Conservation (phyloP, 2,888 invertebrate species). For the Napeogenes inachia region DNA sequence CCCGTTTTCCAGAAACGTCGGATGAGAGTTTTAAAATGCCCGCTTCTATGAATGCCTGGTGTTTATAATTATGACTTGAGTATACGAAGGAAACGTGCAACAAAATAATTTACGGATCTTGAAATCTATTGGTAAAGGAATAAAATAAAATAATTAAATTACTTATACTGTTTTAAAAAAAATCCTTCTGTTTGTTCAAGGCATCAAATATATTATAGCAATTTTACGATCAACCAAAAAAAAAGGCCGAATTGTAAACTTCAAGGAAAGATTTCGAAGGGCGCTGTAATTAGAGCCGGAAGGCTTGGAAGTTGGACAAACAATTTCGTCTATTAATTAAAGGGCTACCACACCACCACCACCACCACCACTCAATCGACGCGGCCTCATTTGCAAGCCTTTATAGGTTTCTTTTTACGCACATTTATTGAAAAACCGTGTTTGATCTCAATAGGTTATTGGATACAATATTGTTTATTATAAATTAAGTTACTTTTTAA, state of each 20-base stretch:
- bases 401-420: slow-evolving; percentile 46
- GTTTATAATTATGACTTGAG: no score
- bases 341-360: slow-evolving; percentile 45
- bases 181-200: background rate
- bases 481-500: no score
- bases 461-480: no score
- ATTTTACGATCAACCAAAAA: slow-evolving; percentile 31
- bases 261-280: slow-evolving; percentile 33
- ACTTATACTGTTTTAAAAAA: background rate
- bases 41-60: background rate
- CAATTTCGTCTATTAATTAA: slow-evolving; percentile 69
- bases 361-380: slow-evolving; percentile 48
- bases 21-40: slow-evolving; percentile 15
- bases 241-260: slow-evolving; percentile 41
- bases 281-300: slow-evolving; percentile 53
- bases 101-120: background rate
- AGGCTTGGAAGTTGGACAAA: slow-evolving; percentile 59
- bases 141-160: background rate
- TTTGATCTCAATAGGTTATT: slow-evolving; percentile 13
- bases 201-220: background rate
- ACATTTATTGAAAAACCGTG: slow-evolving; percentile 46
- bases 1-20: slow-evolving; percentile 29
- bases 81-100: background rate
- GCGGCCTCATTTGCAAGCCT: slow-evolving; percentile 68
- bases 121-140: background rate